phyloP scores from a whole-genome alignment of 2,888 invertebrate species.

The Calameuta filiformis region DNA sequence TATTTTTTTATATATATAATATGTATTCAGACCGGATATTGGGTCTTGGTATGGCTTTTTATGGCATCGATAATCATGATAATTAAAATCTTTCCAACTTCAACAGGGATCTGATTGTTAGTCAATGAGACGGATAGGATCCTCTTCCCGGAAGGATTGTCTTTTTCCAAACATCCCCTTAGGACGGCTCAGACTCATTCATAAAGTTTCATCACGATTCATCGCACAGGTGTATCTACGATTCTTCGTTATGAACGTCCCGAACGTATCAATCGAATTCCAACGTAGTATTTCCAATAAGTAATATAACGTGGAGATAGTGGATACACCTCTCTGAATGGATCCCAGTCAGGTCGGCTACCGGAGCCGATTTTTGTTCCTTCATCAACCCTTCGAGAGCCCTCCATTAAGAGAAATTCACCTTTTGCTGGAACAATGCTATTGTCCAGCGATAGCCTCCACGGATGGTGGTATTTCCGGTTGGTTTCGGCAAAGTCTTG shows the following conservation, averaged over 20 bases:
- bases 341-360: not conserved
- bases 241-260: not conserved
- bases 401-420: conserved; percentile 3
- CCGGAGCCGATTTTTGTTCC: conserved; percentile 5
- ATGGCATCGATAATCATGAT: not conserved
- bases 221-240: conserved; percentile 2
- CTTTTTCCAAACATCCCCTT: not conserved
- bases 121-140: not conserved
- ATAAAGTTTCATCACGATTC: not conserved
- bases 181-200: not conserved
- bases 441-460: not conserved
- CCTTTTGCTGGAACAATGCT: not conserved
- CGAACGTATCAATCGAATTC: conserved; percentile 20
- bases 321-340: not conserved
- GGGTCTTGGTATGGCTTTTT: not conserved
- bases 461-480: conserved; percentile 4
- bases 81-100: not conserved
- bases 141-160: not conserved
- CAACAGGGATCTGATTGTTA: not conserved
- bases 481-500: not conserved
- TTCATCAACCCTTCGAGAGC: not conserved
- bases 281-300: conserved; percentile 4
- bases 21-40: not conserved
- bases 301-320: not conserved
- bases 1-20: not conserved